Percentiles rank a stretch among this genome's conserved stretches.
Evolutionary conservation across 2,797 vertebrate genomes (phyloP).

Genomic region (Rhynchotus rufescens): DNA sequence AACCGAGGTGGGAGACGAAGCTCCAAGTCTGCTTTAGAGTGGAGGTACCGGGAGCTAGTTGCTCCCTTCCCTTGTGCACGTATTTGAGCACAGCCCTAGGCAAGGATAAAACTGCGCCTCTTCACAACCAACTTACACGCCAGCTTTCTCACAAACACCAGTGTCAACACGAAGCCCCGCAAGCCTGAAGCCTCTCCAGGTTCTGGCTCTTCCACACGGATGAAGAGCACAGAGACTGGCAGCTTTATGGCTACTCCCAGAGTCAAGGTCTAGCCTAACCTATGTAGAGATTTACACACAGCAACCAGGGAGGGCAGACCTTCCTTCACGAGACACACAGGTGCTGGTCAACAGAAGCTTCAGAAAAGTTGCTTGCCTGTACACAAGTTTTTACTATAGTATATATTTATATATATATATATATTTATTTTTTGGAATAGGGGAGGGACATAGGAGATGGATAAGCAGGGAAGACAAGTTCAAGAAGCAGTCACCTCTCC

Average conservation of each 20-base stretch:
- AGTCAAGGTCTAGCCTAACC: not conserved
- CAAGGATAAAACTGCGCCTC: not conserved
- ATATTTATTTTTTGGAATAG: conserved; percentile 15
- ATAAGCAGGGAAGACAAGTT: conserved; percentile 45
- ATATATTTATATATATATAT: conserved; percentile 27
- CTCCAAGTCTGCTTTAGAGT: not conserved
- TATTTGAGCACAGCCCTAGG: not conserved
- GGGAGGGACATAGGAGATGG: not conserved
- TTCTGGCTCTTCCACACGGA: not conserved
- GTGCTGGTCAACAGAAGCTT: conserved; percentile 25
- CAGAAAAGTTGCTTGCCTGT: conserved; percentile 32
- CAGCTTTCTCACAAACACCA: not conserved
- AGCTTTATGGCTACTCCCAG: not conserved
- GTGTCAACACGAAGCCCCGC: not conserved
- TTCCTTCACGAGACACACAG: conserved; percentile 12
- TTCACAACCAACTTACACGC: not conserved
- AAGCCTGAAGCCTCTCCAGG: not conserved
- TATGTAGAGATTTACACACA: not conserved
- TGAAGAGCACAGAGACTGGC: not conserved
- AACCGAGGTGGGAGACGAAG: not conserved
- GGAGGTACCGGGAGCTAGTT: not conserved
- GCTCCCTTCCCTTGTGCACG: not conserved
- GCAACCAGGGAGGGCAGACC: not conserved
- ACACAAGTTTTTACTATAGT: conserved; percentile 41
- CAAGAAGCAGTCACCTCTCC: conserved; percentile 47